These are phyloP conservation scores for Chouioia cunea DNA, from an alignment of 2,888 invertebrate genomes.

Conservation along the genomic window DNA sequence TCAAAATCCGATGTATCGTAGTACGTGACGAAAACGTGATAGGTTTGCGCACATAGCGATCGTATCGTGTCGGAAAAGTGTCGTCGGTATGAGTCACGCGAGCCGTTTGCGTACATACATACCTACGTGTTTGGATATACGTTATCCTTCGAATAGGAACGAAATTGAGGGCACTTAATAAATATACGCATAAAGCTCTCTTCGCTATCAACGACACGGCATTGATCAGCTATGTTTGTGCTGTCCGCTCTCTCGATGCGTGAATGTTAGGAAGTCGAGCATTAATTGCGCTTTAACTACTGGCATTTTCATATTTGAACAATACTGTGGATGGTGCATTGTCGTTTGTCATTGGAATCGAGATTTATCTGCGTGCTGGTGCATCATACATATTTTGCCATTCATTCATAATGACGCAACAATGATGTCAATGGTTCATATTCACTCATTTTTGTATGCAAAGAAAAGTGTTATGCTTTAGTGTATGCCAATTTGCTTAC, in stretches of 20 bases:
- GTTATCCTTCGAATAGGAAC: constrained; percentile 31
- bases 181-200: constrained; percentile 33
- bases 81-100: constrained; percentile 31
- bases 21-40: too few species aligned
- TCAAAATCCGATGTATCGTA: too few species aligned
- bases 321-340: constrained; percentile 35
- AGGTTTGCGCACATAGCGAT: background rate
- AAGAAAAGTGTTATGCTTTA: too few species aligned
- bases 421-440: too few species aligned
- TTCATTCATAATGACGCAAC: too few species aligned
- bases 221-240: too few species aligned
- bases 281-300: constrained; percentile 40
- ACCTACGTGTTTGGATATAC: background rate
- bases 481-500: too few species aligned
- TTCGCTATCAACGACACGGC: constrained; percentile 3
- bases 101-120: background rate
- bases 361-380: too few species aligned
- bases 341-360: constrained; percentile 32
- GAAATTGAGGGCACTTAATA: constrained; percentile 41
- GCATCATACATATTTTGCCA: too few species aligned
- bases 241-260: background rate
- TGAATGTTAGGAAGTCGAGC: constrained; percentile 39
- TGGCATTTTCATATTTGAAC: constrained; percentile 34
- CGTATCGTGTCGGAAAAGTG: background rate
- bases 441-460: too few species aligned